Base-by-base conservation (phyloP, 2,797 vertebrate genomes). In the Nannoperca australis region DNA sequence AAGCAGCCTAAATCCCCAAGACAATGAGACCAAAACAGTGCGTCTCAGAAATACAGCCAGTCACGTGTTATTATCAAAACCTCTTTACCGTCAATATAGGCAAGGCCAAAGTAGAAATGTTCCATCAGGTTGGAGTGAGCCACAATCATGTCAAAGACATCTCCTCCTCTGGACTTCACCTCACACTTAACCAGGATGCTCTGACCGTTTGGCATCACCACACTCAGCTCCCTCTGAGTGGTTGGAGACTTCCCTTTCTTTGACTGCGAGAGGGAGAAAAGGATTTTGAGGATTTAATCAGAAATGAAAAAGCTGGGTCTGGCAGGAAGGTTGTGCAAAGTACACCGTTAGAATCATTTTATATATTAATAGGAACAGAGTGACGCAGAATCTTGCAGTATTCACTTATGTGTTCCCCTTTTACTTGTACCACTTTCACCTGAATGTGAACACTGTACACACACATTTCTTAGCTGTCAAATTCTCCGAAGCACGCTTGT, bases 41-140 rank as follows among this genome's bases (percentile, higher is more conserved):
- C 2, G 18, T n/a, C 22, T 22, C 49, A 53, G 51, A 53, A 14
- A 27, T 12, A 51, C 44, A 45, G 44, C 17, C 44, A 45, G 44
- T 45, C 18, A 54, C 54, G 44, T 38, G 20, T 4, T n/a, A 22
- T 13, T 24, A 15, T 45, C 1, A 15, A 36, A 36, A 55, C 9
- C 5, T 76, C 12, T 61, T 90, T 93, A 97, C 96, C 96, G 74
- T 96, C 96, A 85, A 94, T 81, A 84, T 95, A 97, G 79, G 97
- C 97, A 87, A 98, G 95, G 86, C 96, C 96, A 69, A 98, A 99
- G 93, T 98, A 97, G 89, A 95, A 95, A 82, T 96, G 94, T 75
- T 98, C 96, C 83, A 92, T 89, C 18, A 98, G 94, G 85, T 95
- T 97, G 71, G 94, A 86, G 32, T 97, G 96, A 0, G 96, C 95